These are phyloP conservation scores for Odontothrips loti DNA, from an alignment of 2,888 invertebrate genomes.

Conservation along the genomic window DNA sequence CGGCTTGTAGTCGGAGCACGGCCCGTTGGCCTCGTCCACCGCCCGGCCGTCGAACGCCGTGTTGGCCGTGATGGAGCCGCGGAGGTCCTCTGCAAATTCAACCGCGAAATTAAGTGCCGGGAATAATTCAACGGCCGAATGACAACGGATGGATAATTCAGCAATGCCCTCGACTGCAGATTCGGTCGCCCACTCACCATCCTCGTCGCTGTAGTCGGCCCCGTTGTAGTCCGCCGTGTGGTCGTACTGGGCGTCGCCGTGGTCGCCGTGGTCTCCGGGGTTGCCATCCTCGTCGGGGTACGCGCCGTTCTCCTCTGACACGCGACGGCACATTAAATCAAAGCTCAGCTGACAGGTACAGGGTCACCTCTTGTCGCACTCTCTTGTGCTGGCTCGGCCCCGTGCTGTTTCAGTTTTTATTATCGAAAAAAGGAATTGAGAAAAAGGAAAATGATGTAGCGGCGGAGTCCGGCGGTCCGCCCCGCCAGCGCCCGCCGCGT, in stretches of 20 bases:
- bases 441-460: too few species aligned
- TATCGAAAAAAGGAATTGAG: too few species aligned
- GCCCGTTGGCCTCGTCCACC: constrained; percentile 44
- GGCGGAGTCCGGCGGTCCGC: too few species aligned
- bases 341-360: not conserved
- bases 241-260: not conserved
- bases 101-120: too few species aligned
- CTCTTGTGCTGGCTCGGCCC: too few species aligned
- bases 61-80: constrained; percentile 29
- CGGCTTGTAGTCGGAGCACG: constrained; percentile 56
- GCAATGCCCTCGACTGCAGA: too few species aligned
- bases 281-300: not conserved
- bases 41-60: constrained; percentile 17
- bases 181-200: not conserved
- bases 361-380: too few species aligned
- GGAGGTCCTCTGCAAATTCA: not conserved
- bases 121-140: too few species aligned
- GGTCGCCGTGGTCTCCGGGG: not conserved
- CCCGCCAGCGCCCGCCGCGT: too few species aligned
- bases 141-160: too few species aligned
- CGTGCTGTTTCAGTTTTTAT: too few species aligned
- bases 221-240: not conserved
- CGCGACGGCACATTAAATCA: constrained; percentile 10
- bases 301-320: not conserved
- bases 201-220: constrained; percentile 14